These are phyloP conservation scores for Callinectes sapidus DNA, from an alignment of 2,888 invertebrate species.

Conservation along the genomic window DNA sequence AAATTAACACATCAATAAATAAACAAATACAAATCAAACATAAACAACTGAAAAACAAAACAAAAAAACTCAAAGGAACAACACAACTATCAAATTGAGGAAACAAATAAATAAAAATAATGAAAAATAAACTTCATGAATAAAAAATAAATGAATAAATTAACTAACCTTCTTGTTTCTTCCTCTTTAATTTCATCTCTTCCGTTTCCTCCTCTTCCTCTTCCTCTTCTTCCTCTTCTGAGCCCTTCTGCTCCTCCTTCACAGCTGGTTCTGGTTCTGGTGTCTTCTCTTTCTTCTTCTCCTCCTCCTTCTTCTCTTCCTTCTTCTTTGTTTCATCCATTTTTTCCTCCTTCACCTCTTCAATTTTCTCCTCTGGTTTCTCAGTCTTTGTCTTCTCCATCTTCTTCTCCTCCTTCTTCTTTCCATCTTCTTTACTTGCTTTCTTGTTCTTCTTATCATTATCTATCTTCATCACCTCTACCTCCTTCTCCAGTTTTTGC, in stretches of 20 bases:
- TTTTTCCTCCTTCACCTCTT: constrained; percentile 38
- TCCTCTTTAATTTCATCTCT: constrained; percentile 52
- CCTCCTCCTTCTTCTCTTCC: neutral
- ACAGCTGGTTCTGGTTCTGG: neutral
- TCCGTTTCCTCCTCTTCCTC: constrained; percentile 65
- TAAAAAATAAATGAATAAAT: neutral
- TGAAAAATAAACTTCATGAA: neutral
- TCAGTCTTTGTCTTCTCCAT: constrained; percentile 56
- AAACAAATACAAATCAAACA: neutral
- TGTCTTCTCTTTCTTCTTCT: neutral
- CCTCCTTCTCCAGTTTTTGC: neutral
- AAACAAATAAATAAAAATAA: neutral
- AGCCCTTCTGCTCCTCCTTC: neutral
- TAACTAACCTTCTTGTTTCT: constrained; percentile 65
- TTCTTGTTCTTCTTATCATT: constrained; percentile 7
- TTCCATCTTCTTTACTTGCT: constrained; percentile 34
- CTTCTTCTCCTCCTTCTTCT: constrained; percentile 46
- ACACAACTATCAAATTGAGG: too few species aligned
- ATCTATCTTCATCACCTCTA: neutral
- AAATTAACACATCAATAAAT: too few species aligned
- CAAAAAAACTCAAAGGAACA: too few species aligned
- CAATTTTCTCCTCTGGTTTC: constrained; percentile 71
- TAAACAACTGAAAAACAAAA: neutral
- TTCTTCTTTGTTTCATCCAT: constrained; percentile 65
- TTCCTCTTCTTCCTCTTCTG: constrained; percentile 43